Percentiles rank a stretch among this genome's conserved stretches.
Conservation (phyloP, 1,140 invertebrate genomes). For the Telenomus remus region DNA sequence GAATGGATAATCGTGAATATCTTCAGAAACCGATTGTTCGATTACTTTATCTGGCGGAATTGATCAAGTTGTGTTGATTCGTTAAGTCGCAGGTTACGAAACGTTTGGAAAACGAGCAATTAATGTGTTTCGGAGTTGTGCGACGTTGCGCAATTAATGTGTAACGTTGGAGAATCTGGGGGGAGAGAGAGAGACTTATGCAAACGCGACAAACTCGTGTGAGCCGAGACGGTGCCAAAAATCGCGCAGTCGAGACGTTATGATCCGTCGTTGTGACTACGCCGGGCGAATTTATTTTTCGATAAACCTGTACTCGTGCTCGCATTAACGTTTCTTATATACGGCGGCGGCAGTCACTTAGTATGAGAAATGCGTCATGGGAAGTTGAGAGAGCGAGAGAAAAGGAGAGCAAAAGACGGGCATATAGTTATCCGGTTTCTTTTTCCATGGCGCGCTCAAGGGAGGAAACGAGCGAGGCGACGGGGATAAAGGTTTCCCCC, state of each 20-base stretch:
- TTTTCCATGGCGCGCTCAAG: slow-evolving; percentile 57
- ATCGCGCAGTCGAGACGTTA: not conserved
- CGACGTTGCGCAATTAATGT: slow-evolving; percentile 27
- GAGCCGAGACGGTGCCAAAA: no score
- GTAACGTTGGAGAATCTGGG: no score
- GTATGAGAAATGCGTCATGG: slow-evolving; percentile 59
- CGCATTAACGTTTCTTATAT: slow-evolving; percentile 27
- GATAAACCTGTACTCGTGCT: slow-evolving; percentile 38
- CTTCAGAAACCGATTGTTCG: no score
- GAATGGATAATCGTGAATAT: no score
- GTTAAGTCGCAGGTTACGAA: slow-evolving; percentile 10
- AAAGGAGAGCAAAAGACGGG: slow-evolving; percentile 35
- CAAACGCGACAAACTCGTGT: no score
- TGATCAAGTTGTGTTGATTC: no score
- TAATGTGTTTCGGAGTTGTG: slow-evolving; percentile 13
- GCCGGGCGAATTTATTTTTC: slow-evolving; percentile 19
- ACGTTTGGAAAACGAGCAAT: slow-evolving; percentile 21
- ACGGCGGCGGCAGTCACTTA: slow-evolving; percentile 39
- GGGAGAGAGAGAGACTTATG: no score
- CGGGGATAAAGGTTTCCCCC: slow-evolving; percentile 57
- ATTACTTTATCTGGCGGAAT: no score
- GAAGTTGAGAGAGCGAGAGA: slow-evolving; percentile 1
- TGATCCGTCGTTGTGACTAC: slow-evolving; percentile 7
- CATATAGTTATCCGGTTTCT: slow-evolving; percentile 65
- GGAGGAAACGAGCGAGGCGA: slow-evolving; percentile 52